Conservation (phyloP, 2,797 vertebrate genomes). For the Taenioides sp. region DNA sequence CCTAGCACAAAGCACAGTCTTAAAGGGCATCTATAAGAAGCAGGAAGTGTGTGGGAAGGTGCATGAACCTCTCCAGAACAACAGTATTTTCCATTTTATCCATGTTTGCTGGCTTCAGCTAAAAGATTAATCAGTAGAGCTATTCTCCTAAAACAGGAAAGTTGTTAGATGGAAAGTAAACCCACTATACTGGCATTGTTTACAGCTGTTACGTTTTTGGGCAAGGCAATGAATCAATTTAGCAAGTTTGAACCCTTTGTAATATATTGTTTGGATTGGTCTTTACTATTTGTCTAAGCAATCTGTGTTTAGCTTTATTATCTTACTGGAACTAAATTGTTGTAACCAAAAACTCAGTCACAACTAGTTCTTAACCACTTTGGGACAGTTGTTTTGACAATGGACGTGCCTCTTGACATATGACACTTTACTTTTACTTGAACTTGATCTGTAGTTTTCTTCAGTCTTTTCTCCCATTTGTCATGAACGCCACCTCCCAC, state of each 20-base stretch:
- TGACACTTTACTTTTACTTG: background rate
- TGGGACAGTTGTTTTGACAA: background rate
- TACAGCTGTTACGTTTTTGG: background rate
- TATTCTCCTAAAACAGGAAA: background rate
- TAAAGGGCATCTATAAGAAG: background rate
- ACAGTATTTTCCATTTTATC: background rate
- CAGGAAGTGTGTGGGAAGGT: background rate
- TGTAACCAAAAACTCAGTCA: background rate
- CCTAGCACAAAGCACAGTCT: background rate
- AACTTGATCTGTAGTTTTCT: background rate
- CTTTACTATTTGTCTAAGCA: background rate
- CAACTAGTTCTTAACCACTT: background rate
- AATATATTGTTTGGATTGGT: background rate
- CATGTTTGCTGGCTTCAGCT: background rate
- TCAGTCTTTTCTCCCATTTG: background rate
- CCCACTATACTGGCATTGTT: background rate
- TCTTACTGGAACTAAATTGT: background rate
- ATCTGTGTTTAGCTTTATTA: background rate
- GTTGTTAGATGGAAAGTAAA: too few species aligned
- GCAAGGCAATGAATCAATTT: background rate
- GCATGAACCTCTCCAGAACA: background rate
- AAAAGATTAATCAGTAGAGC: background rate
- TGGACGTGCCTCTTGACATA: background rate
- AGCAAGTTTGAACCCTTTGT: background rate
- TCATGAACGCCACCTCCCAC: conserved; percentile 4